Base-by-base conservation (phyloP, 2,888 invertebrate species). In the Sarcophaga variegata region DNA sequence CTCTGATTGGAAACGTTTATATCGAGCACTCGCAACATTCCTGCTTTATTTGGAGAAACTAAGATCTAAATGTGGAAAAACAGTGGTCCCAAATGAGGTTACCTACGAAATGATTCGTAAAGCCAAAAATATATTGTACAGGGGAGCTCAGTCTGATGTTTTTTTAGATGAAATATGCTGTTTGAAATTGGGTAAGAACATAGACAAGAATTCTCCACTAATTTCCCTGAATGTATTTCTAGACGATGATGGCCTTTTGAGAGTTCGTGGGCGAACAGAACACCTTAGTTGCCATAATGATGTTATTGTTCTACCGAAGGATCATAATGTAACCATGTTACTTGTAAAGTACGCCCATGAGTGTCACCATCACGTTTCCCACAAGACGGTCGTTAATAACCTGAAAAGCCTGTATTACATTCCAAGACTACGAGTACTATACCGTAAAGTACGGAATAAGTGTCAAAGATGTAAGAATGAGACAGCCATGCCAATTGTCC, bases 301-400 rank as follows among this genome's bases (percentile, higher is more conserved):
- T 49, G 54, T 63, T 2, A 88, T 37, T 37, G 37, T 85, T 27
- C 59, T 85, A 17, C 88, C 88, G 6, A 77, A 72, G 4, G 76
- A 64, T 14, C 81, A 81, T 92, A 84, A 63, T 88, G 12, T 86
- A 83, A 2, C 83, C 72, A 37, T 37, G 37, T 37, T 37, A 37
- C 37, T 37, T 37, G 6, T 37, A 37, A 37, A 37, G 54, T 72
- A 10, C 45, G 69, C 27, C 4, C 88, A 88, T 27, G 83, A 88
- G 17, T 62, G 45, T 3, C 54, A 67, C 14, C 88, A 88, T 62
- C 88, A 88, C 59, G 14, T 77, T 4, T 80, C 84, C 0, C 88
- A 88, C 20, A 86, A 88, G 27, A 86, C 86, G 37, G 37, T 37
- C 37, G 37, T 37, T 6, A 37, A 37, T 37, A 37, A 37, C 0